Conservation (phyloP, 2,113 vertebrate species). For the Barbus barbus region DNA sequence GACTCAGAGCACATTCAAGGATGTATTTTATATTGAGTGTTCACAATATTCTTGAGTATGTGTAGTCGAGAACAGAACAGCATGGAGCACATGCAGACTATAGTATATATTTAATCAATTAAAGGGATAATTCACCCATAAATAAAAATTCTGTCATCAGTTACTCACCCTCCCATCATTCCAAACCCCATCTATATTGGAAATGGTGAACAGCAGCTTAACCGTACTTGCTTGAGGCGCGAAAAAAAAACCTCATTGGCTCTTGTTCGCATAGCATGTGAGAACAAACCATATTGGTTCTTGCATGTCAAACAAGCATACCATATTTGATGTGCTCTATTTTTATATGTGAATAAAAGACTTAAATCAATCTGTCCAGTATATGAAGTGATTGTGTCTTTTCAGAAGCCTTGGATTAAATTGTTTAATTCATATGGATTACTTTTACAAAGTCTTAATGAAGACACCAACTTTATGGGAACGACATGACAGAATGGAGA, state of each 20-base stretch:
- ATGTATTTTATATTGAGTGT: not conserved
- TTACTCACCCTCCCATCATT: not conserved
- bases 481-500: too few relatives aligned
- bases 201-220: not conserved
- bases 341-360: too few relatives aligned
- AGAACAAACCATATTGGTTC: not conserved
- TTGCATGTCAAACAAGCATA: not conserved
- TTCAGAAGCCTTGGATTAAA: too few relatives aligned
- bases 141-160: not conserved
- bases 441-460: too few relatives aligned
- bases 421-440: too few relatives aligned
- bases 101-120: not conserved
- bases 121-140: not conserved
- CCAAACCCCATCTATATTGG: not conserved
- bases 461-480: too few relatives aligned
- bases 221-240: not conserved
- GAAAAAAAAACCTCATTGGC: too few relatives aligned
- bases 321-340: not conserved
- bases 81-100: not conserved
- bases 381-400: too few relatives aligned
- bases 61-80: not conserved
- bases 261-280: not conserved
- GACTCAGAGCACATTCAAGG: not conserved
- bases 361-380: too few relatives aligned
- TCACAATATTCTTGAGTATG: not conserved